These are phyloP conservation scores for Oscheius sp. DNA, from an alignment of 1,140 invertebrate species.

Conservation along the genomic window DNA sequence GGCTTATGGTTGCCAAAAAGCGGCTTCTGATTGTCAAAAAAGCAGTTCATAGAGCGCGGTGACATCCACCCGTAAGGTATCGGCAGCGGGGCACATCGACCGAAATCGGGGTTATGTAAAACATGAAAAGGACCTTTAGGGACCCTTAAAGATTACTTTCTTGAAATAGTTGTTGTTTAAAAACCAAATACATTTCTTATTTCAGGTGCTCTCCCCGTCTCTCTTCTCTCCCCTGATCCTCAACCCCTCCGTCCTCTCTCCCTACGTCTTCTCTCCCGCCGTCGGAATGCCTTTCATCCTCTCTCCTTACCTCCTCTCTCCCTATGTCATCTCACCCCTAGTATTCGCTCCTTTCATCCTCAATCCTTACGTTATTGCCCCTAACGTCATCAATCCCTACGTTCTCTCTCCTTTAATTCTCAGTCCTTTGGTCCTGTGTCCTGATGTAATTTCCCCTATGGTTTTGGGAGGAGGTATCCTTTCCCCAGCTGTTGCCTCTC, in stretches of 20 bases:
- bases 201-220: slow-evolving; percentile 47
- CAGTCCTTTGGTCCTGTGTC: slow-evolving; percentile 42
- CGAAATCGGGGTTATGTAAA: too few relatives aligned
- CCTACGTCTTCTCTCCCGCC: slow-evolving; percentile 39
- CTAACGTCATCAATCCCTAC: slow-evolving; percentile 54
- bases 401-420: slow-evolving; percentile 48
- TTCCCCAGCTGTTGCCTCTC: slow-evolving; percentile 48
- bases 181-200: too few relatives aligned
- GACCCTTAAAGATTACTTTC: too few relatives aligned
- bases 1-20: too few relatives aligned
- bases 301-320: slow-evolving; percentile 40
- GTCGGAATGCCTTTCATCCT: slow-evolving; percentile 44
- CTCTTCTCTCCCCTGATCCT: slow-evolving; percentile 54
- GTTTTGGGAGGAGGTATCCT: slow-evolving; percentile 33
- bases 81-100: too few relatives aligned
- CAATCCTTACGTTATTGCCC: slow-evolving; percentile 50
- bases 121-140: too few relatives aligned
- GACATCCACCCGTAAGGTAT: too few relatives aligned
- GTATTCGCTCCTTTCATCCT: slow-evolving; percentile 57
- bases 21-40: too few relatives aligned
- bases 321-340: slow-evolving; percentile 45
- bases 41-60: too few relatives aligned
- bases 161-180: too few relatives aligned
- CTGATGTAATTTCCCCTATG: slow-evolving; percentile 34
- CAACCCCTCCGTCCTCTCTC: slow-evolving; percentile 46